A percentile compares a stretch with the other conserved stretches of the same genome.
These are phyloP conservation scores for Colostygia pectinataria DNA, from an alignment of 2,888 invertebrate genomes.

Conservation along the genomic window DNA sequence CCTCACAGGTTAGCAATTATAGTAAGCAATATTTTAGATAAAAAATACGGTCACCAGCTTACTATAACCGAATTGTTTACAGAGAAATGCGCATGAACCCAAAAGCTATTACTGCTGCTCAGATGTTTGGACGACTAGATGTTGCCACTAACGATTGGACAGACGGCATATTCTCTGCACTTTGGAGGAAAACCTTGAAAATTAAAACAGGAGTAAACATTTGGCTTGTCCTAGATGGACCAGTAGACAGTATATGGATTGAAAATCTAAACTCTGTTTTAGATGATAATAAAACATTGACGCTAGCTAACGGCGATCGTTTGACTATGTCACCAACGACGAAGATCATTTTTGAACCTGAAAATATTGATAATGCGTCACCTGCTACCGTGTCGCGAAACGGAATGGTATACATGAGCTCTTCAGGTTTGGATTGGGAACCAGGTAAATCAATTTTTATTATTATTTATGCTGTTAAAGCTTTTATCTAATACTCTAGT, in stretches of 20 bases:
- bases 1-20: constrained; percentile 88
- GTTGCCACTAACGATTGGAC: constrained; percentile 99
- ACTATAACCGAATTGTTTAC: no score
- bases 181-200: constrained; percentile 97
- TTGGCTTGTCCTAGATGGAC: constrained; percentile 97
- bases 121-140: constrained; percentile 98
- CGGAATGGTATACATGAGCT: constrained; percentile 98
- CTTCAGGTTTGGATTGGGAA: constrained; percentile 96
- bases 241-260: constrained; percentile 99
- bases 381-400: constrained; percentile 98
- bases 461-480: no score
- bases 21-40: no score
- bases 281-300: constrained; percentile 97
- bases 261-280: constrained; percentile 98
- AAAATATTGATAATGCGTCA: constrained; percentile 98
- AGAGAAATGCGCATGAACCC: constrained; percentile 99
- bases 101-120: constrained; percentile 97
- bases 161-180: constrained; percentile 97
- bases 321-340: constrained; percentile 96
- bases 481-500: no score
- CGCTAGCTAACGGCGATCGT: constrained; percentile 97
- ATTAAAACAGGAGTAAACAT: constrained; percentile 93
- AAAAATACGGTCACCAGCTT: no score
- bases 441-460: constrained; percentile 80
- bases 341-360: constrained; percentile 98